Evolutionary conservation across 2,113 vertebrate genomes (phyloP).

Genomic region (Bos indicus): DNA sequence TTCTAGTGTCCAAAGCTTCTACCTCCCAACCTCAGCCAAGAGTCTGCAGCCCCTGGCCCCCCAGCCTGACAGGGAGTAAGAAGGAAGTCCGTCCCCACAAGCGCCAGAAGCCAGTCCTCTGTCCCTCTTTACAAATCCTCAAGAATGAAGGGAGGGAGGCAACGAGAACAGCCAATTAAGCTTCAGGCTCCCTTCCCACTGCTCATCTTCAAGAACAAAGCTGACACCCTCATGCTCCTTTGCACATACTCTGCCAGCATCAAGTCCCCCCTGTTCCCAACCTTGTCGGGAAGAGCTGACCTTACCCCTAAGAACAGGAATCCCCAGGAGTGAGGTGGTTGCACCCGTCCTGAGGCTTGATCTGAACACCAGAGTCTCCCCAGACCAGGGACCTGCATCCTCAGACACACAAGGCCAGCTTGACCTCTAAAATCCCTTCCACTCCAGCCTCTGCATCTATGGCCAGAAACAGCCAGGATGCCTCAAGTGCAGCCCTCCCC

Average conservation of each 20-base stretch:
- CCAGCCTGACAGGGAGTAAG: neutral
- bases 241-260: neutral
- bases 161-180: neutral
- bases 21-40: neutral
- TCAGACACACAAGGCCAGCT: neutral
- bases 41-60: neutral
- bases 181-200: neutral
- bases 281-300: neutral
- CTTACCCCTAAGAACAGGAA: neutral
- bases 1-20: neutral
- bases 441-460: neutral
- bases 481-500: neutral
- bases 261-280: neutral
- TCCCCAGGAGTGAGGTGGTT: neutral
- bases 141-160: neutral
- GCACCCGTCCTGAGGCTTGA: neutral
- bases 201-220: neutral
- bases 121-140: neutral
- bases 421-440: neutral
- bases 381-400: neutral
- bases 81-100: neutral
- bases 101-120: neutral
- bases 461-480: neutral
- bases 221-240: neutral
- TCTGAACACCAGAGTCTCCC: neutral